Conservation (phyloP, 2,113 vertebrate genomes). For the Dipodomys spectabilis region DNA sequence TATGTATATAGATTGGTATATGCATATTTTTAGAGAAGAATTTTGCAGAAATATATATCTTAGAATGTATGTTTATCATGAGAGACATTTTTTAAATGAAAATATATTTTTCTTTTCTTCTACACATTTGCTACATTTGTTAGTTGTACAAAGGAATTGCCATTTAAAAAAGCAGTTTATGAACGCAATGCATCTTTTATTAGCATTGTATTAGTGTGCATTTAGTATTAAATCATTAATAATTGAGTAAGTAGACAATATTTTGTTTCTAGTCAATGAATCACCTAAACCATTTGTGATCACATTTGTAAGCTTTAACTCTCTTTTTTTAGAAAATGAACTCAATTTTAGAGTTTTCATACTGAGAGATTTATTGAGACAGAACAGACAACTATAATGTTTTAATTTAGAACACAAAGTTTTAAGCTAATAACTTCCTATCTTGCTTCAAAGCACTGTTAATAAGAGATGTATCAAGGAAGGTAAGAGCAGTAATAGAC, state of each 20-base stretch:
- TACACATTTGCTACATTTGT: too few relatives aligned
- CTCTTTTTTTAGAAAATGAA: neutral
- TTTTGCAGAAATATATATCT: neutral
- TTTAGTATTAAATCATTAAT: neutral
- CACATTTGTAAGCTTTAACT: slow-evolving; percentile 35
- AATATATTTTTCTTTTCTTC: too few relatives aligned
- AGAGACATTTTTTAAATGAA: too few relatives aligned
- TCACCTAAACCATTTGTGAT: neutral
- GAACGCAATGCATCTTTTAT: neutral
- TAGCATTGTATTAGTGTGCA: neutral
- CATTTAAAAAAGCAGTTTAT: too few relatives aligned
- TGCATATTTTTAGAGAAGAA: neutral
- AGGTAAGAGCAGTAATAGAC: neutral
- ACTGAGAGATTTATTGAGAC: slow-evolving; percentile 59
- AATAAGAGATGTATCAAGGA: slow-evolving; percentile 67
- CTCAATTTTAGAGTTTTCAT: slow-evolving; percentile 43
- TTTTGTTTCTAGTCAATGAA: neutral
- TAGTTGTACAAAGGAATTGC: too few relatives aligned
- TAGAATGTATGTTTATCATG: neutral
- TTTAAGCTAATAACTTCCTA: slow-evolving; percentile 72
- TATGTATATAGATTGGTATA: neutral
- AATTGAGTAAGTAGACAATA: neutral
- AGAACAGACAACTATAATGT: slow-evolving; percentile 66
- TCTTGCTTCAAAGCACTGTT: slow-evolving; percentile 66
- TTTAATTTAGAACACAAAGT: slow-evolving; percentile 71